Evolutionary conservation across 2,888 invertebrate species (phyloP).

Genomic region (Polia nebulosa): DNA sequence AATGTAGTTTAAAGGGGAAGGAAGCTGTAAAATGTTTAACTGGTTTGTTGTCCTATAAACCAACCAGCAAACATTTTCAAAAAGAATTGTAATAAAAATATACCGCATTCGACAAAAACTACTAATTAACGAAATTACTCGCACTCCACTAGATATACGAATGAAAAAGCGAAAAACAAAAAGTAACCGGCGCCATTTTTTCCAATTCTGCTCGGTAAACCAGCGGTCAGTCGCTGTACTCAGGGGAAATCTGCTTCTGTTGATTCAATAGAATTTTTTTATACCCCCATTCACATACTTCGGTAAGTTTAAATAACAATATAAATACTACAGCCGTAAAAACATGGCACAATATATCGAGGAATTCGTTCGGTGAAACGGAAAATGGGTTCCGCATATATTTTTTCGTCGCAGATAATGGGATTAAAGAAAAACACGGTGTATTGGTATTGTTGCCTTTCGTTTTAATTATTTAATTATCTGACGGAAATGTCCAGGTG

Average conservation of each 20-base stretch:
- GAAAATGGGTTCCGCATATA: conserved; percentile 28
- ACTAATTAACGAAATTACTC: conserved; percentile 57
- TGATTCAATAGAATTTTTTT: conserved; percentile 85
- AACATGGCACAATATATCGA: conserved; percentile 9
- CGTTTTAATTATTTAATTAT: conserved; percentile 22
- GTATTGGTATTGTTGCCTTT: conserved; percentile 10
- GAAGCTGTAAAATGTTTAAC: too few species aligned
- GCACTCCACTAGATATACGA: conserved; percentile 38
- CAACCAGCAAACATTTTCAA: too few species aligned
- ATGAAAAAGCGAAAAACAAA: conserved; percentile 47
- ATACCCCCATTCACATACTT: conserved; percentile 70
- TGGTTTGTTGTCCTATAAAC: too few species aligned
- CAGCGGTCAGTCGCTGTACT: conserved; percentile 78
- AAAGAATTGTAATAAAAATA: background rate
- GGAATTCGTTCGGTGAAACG: background rate
- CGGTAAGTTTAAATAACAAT: conserved; percentile 77
- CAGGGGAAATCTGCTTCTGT: conserved; percentile 84
- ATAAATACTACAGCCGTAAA: conserved; percentile 70
- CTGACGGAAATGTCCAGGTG: conserved; percentile 1
- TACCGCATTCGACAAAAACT: conserved; percentile 20
- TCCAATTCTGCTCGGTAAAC: conserved; percentile 77
- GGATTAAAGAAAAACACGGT: conserved; percentile 31
- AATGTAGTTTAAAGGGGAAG: too few species aligned
- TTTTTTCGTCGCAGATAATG: conserved; percentile 2
- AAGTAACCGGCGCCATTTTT: conserved; percentile 67